These are phyloP conservation scores for Torymus tubicola DNA, from an alignment of 2,888 invertebrate genomes.

Conservation along the genomic window DNA sequence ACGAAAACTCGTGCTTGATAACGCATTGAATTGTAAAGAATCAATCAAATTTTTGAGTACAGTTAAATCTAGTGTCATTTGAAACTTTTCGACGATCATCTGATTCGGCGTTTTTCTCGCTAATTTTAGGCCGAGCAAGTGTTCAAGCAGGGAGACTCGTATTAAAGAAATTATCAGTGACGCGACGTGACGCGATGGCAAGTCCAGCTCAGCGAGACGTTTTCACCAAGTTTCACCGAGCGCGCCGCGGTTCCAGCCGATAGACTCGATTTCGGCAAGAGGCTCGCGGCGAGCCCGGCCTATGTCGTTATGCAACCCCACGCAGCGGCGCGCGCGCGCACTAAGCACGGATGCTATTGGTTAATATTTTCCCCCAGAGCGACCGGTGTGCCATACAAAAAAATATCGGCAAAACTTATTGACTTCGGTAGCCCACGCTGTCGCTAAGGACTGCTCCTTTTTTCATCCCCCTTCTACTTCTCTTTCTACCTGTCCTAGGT, in stretches of 20 bases:
- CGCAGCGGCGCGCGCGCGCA: not conserved
- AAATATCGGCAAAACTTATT: conserved; percentile 24
- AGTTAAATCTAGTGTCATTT: too few relatives aligned
- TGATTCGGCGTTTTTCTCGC: conserved; percentile 4
- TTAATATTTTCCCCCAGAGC: conserved; percentile 25
- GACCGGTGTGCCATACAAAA: not conserved
- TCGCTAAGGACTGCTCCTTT: not conserved
- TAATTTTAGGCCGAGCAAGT: conserved; percentile 24
- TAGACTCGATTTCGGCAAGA: conserved; percentile 53
- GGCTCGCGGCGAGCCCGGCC: not conserved
- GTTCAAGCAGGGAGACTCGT: not conserved
- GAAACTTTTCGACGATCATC: too few relatives aligned
- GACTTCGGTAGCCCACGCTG: not conserved
- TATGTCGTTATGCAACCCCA: conserved; percentile 61
- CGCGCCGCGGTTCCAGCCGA: conserved; percentile 53
- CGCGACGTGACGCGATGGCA: conserved; percentile 7
- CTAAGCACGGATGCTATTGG: conserved; percentile 42
- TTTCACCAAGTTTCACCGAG: conserved; percentile 70
- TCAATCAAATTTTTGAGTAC: too few relatives aligned
- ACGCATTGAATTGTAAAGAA: too few relatives aligned
- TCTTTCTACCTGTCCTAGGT: not conserved
- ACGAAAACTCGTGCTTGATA: too few relatives aligned
- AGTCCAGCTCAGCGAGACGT: conserved; percentile 50
- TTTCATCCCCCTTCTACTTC: not conserved
- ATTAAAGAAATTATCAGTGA: conserved; percentile 44